A percentile compares a stretch with the other conserved stretches of the same genome.
These are phyloP conservation scores for Hemiprocne comata DNA, from an alignment of 2,113 vertebrate genomes.

Conservation along the genomic window DNA sequence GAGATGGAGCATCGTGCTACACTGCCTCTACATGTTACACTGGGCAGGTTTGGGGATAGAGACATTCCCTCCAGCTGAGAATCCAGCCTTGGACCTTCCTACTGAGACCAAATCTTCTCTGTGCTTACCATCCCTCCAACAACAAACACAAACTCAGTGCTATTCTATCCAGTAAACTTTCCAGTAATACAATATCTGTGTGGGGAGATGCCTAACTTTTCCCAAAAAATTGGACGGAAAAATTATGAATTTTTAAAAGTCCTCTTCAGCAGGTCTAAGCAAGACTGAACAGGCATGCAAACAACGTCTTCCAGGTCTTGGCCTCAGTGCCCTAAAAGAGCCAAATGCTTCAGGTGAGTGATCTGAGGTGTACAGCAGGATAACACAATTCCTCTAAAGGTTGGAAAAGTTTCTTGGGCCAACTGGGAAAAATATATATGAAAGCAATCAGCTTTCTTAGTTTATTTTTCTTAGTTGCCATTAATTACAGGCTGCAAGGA, in stretches of 20 bases:
- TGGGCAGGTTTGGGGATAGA: background rate
- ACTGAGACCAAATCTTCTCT: background rate
- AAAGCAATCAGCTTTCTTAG: background rate
- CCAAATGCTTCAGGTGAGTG: background rate
- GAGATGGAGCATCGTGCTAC: no score
- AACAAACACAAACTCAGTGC: background rate
- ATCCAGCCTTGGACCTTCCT: background rate
- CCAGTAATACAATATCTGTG: background rate
- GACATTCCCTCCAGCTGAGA: rapidly evolving
- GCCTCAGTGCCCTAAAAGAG: background rate
- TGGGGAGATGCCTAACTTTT: background rate
- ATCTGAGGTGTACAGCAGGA: background rate
- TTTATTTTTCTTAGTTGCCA: background rate
- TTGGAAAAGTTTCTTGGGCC: background rate
- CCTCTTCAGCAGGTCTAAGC: background rate
- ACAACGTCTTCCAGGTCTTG: background rate
- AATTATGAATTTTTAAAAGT: background rate
- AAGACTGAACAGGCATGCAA: background rate
- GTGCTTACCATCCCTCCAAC: background rate
- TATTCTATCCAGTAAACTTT: background rate
- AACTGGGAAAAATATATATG: background rate
- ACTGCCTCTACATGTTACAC: no score
- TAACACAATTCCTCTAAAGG: background rate
- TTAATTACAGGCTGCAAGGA: background rate
- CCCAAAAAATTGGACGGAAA: background rate